Percentiles rank a stretch among this genome's conserved stretches.
These are phyloP conservation scores for Aethina tumida DNA, from an alignment of 1,140 invertebrate species.

Conservation along the genomic window DNA sequence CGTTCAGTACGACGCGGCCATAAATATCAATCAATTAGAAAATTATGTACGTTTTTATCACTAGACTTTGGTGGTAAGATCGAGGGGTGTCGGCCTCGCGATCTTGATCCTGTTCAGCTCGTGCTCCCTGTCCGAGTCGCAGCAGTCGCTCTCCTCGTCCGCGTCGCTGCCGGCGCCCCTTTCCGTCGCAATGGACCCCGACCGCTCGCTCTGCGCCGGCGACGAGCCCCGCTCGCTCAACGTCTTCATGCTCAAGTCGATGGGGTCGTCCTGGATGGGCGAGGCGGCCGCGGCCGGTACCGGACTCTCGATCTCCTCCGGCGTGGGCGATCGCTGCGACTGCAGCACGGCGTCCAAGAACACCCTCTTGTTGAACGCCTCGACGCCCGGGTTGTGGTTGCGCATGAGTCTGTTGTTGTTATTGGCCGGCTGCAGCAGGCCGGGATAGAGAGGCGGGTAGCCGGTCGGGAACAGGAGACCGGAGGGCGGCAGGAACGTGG, in stretches of 20 bases:
- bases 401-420: constrained; percentile 49
- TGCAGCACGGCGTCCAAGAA: constrained; percentile 63
- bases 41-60: no score
- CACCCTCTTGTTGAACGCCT: constrained; percentile 54
- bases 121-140: constrained; percentile 30
- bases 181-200: constrained; percentile 40
- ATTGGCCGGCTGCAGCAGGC: constrained; percentile 45
- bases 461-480: constrained; percentile 53
- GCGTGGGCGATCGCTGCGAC: constrained; percentile 46
- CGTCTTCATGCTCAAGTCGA: constrained; percentile 64
- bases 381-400: constrained; percentile 38
- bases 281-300: constrained; percentile 22
- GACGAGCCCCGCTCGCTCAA: constrained; percentile 40
- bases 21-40: no score
- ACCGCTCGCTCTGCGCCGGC: constrained; percentile 40
- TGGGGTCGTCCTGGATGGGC: constrained; percentile 57
- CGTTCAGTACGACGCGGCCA: no score
- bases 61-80: constrained; percentile 53
- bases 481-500: constrained; percentile 55
- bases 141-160: constrained; percentile 46
- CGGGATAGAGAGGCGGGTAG: constrained; percentile 50
- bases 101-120: constrained; percentile 44
- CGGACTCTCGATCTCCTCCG: constrained; percentile 36
- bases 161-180: constrained; percentile 41
- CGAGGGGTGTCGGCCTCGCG: constrained; percentile 48